Evolutionary conservation across 2,797 vertebrate species (phyloP).

Genomic region (Echiichthys vipera): DNA sequence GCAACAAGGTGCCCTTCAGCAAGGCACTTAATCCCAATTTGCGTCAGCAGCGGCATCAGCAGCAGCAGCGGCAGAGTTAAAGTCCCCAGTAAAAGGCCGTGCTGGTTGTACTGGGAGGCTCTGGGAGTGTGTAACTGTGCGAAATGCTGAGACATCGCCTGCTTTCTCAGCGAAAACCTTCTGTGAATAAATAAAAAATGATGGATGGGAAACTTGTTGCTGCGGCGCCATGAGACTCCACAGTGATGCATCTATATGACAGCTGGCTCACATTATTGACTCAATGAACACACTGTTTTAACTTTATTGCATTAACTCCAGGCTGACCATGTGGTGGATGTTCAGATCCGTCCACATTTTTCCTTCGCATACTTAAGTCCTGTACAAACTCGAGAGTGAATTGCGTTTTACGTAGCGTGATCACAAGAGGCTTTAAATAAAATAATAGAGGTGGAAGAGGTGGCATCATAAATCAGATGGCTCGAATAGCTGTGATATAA

Average conservation of each 20-base stretch:
- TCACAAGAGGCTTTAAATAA: not conserved
- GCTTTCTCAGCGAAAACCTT: conserved; percentile 47
- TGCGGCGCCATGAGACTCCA: conserved; percentile 17
- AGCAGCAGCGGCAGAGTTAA: not conserved
- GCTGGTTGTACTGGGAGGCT: conserved; percentile 34
- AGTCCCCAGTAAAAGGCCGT: conserved; percentile 3
- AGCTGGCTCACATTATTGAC: conserved; percentile 29
- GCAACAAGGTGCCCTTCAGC: conserved; percentile 47
- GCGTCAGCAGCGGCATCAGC: not conserved
- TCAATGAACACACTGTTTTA: conserved; percentile 14
- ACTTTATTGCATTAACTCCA: not conserved
- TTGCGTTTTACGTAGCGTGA: not conserved
- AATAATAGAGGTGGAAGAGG: not conserved
- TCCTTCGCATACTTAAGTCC: not conserved
- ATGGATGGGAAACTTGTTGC: conserved; percentile 57
- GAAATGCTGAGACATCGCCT: conserved; percentile 29
- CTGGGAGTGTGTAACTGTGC: conserved; percentile 10
- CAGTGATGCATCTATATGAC: conserved; percentile 30
- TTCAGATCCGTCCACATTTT: too few relatives aligned
- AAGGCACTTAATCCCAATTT: conserved; percentile 33
- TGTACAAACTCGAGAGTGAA: not conserved
- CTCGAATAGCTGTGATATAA: too few relatives aligned
- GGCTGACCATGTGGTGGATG: not conserved
- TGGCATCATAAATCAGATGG: too few relatives aligned
- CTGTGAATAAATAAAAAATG: conserved; percentile 36